A percentile compares a stretch with the other conserved stretches of the same genome.
Conservation (phyloP, 2,797 vertebrate species). For the Melanogrammus aeglefinus region DNA sequence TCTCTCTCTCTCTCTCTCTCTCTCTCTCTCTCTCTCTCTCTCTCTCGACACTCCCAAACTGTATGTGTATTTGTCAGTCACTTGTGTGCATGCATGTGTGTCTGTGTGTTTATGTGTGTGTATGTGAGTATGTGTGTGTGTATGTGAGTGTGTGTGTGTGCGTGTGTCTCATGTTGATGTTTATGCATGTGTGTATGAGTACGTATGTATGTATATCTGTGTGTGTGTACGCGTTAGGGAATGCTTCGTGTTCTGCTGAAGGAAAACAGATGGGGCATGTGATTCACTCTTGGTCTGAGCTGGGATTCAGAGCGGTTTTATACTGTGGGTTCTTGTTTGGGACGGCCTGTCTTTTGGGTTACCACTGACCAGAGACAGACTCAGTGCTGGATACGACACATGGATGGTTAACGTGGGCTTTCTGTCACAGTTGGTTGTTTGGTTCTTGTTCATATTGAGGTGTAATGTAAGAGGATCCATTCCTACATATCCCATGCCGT, state of each 20-base stretch:
- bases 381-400: not conserved
- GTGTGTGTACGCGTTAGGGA: no score
- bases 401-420: not conserved
- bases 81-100: no score
- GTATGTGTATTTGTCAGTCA: no score
- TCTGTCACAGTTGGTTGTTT: not conserved
- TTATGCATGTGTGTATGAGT: not conserved
- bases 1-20: not conserved
- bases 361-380: not conserved
- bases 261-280: no score
- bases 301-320: not conserved
- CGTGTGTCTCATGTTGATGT: no score
- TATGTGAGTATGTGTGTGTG: constrained; percentile 10
- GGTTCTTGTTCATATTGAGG: not conserved
- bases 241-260: no score
- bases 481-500: not conserved
- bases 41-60: no score
- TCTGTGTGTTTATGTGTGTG: no score
- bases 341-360: not conserved
- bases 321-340: not conserved
- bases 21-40: not conserved
- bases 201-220: not conserved
- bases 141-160: constrained; percentile 18
- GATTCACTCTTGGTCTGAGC: not conserved
- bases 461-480: not conserved